Evolutionary conservation across 2,113 vertebrate genomes (phyloP).

Genomic region (Barnardius zonarius): DNA sequence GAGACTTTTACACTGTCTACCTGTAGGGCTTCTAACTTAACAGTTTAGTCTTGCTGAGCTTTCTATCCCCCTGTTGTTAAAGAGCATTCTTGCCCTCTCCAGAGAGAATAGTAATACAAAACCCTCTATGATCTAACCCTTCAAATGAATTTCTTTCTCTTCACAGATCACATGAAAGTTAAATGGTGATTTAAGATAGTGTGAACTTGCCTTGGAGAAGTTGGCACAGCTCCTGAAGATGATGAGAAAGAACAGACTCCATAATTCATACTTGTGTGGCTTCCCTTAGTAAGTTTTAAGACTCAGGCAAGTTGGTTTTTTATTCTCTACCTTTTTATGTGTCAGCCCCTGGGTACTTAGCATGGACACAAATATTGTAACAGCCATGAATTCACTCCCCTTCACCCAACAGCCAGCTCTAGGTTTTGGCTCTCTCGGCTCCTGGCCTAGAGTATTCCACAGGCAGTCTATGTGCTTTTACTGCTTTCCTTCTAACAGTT

Average conservation of each 20-base stretch:
- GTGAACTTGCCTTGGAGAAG: neutral
- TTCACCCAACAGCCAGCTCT: neutral
- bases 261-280: neutral
- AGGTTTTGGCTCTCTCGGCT: neutral
- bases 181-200: neutral
- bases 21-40: neutral
- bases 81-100: neutral
- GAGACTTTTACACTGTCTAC: neutral
- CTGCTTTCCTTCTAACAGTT: neutral
- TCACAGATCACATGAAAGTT: neutral
- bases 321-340: neutral
- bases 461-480: neutral
- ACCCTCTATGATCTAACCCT: neutral
- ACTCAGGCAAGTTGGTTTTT: neutral
- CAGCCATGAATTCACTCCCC: neutral
- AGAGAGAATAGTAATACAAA: neutral
- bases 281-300: neutral
- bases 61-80: neutral
- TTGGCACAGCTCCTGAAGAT: neutral
- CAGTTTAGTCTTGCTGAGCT: conserved; percentile 4
- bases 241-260: neutral
- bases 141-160: neutral
- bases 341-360: neutral
- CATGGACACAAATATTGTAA: neutral
- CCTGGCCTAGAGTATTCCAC: neutral